phyloP scores from a whole-genome alignment of 2,888 invertebrate species.

The Hipparchia sbordonii region DNA sequence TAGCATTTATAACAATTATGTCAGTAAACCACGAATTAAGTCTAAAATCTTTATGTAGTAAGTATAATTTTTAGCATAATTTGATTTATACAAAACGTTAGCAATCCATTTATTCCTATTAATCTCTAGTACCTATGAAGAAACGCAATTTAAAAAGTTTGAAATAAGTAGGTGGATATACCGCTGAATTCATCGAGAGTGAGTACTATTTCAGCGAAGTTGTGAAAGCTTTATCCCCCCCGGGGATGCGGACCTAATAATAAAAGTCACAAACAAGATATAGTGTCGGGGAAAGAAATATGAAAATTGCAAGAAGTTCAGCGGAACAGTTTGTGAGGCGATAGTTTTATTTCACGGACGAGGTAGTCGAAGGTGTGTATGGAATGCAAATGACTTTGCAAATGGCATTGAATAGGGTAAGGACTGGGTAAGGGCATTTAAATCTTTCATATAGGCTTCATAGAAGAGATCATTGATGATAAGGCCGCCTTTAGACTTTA shows the following conservation, averaged over 20 bases:
- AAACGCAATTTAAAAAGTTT: slow-evolving; percentile 19
- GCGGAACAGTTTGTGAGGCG: slow-evolving; percentile 14
- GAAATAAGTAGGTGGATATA: slow-evolving; percentile 18
- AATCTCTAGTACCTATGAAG: background rate
- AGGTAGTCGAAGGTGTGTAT: slow-evolving; percentile 1
- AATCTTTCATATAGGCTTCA: background rate
- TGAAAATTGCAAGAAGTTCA: slow-evolving; percentile 48
- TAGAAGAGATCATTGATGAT: too few species aligned
- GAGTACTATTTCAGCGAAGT: slow-evolving; percentile 36
- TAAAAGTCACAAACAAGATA: slow-evolving; percentile 46
- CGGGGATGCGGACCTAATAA: slow-evolving; percentile 35
- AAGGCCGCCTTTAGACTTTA: too few species aligned
- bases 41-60: too few species aligned
- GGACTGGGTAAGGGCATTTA: too few species aligned
- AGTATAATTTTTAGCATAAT: too few species aligned
- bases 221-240: slow-evolving; percentile 38
- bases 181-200: slow-evolving; percentile 35
- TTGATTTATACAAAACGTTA: too few species aligned
- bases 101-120: too few species aligned
- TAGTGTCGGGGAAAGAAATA: slow-evolving; percentile 48
- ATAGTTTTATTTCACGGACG: slow-evolving; percentile 32
- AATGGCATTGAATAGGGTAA: too few species aligned
- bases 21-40: too few species aligned
- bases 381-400: slow-evolving; percentile 18
- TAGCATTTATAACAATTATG: too few species aligned